Conservation (phyloP, 1,140 invertebrate species). For the Phocides pigmalion region DNA sequence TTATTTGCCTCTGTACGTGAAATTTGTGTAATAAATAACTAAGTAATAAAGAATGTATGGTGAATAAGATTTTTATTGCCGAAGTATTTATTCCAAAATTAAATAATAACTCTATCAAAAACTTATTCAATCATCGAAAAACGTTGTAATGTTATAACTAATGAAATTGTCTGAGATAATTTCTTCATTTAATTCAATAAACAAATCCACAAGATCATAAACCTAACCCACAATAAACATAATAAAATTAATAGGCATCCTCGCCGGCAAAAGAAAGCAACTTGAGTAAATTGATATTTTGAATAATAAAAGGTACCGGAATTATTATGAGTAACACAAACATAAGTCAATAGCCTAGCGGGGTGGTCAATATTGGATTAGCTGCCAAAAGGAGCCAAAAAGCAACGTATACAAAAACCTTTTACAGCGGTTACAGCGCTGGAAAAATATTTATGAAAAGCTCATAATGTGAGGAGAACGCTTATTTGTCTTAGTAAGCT, state of each 20-base stretch:
- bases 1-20: too few species aligned
- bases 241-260: constrained; percentile 60
- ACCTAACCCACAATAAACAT: constrained; percentile 51
- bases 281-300: constrained; percentile 80
- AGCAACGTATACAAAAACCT: constrained; percentile 84
- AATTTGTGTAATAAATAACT: too few species aligned
- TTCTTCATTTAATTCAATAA: neutral
- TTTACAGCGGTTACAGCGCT: constrained; percentile 78
- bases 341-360: constrained; percentile 82
- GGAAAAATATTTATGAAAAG: constrained; percentile 81
- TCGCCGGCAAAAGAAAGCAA: constrained; percentile 62
- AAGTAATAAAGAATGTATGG: too few species aligned
- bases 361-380: constrained; percentile 83
- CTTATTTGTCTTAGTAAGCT: constrained; percentile 46
- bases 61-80: too few species aligned
- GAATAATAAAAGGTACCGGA: constrained; percentile 81
- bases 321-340: constrained; percentile 82
- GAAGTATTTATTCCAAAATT: too few species aligned
- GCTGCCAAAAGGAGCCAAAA: constrained; percentile 81
- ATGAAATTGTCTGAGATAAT: too few species aligned
- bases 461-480: constrained; percentile 48
- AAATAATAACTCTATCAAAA: too few species aligned
- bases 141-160: too few species aligned
- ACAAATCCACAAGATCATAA: constrained; percentile 22
- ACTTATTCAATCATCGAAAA: too few species aligned